These are phyloP conservation scores for Drosophila arawakana DNA, from an alignment of 1,140 invertebrate genomes.

Conservation along the genomic window DNA sequence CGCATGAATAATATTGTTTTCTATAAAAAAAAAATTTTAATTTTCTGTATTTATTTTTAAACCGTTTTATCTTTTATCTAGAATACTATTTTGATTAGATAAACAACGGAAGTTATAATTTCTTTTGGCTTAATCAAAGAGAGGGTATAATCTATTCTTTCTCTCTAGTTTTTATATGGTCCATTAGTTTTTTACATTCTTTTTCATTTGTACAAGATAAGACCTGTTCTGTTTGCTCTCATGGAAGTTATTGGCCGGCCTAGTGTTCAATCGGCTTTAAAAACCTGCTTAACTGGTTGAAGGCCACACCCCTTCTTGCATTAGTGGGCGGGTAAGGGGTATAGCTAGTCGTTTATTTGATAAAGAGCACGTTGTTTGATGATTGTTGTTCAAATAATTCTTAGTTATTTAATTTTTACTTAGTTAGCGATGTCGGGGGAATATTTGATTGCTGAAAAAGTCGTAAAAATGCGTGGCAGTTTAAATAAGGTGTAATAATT, in stretches of 20 bases:
- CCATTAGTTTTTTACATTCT: neutral
- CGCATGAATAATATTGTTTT: too few relatives aligned
- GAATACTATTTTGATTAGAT: too few relatives aligned
- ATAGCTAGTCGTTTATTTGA: conserved; percentile 19
- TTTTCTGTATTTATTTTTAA: too few relatives aligned
- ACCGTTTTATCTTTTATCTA: too few relatives aligned
- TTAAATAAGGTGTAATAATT: too few relatives aligned
- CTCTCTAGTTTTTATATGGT: neutral
- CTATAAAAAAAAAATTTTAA: too few relatives aligned
- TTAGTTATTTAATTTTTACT: conserved; percentile 17
- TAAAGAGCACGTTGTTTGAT: conserved; percentile 48
- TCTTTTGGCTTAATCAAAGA: too few relatives aligned
- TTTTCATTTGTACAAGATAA: conserved; percentile 28
- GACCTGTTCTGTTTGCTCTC: conserved; percentile 11
- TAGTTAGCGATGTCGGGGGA: too few relatives aligned
- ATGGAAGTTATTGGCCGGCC: conserved; percentile 11
- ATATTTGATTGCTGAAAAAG: too few relatives aligned
- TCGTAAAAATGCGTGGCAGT: too few relatives aligned
- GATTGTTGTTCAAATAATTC: conserved; percentile 11
- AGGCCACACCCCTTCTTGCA: neutral
- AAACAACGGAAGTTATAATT: too few relatives aligned
- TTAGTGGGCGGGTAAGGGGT: neutral
- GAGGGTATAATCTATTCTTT: neutral
- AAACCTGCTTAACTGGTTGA: conserved; percentile 33
- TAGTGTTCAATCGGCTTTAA: conserved; percentile 8